These are phyloP conservation scores for Pinctada fucata DNA, from an alignment of 2,888 invertebrate genomes.

Conservation along the genomic window DNA sequence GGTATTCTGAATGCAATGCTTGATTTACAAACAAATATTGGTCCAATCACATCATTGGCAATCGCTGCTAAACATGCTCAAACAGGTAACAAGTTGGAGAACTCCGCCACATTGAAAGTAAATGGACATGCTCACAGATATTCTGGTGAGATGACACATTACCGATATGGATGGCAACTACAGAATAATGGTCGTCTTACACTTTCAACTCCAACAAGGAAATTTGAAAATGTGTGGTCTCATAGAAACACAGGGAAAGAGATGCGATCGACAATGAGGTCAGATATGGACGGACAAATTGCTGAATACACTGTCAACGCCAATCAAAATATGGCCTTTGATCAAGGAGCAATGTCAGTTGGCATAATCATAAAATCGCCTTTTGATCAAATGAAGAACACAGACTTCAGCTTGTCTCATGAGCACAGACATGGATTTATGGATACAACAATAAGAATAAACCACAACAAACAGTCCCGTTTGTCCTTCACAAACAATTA, in stretches of 20 bases:
- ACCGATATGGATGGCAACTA: conserved; percentile 42
- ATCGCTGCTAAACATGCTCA: conserved; percentile 45
- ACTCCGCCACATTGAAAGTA: conserved; percentile 30
- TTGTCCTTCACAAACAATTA: conserved; percentile 47
- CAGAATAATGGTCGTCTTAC: conserved; percentile 55
- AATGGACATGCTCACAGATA: conserved; percentile 46
- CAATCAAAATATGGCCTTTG: conserved; percentile 43
- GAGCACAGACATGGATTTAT: conserved; percentile 50
- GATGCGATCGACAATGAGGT: conserved; percentile 44
- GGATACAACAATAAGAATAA: conserved; percentile 38
- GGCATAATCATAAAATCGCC: conserved; percentile 51
- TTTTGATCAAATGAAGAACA: conserved; percentile 41
- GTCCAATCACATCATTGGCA: conserved; percentile 34
- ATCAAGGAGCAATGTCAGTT: conserved; percentile 38
- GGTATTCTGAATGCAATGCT: conserved; percentile 53
- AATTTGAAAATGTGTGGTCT: conserved; percentile 52
- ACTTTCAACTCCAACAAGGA: conserved; percentile 50
- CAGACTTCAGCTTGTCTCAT: conserved; percentile 53
- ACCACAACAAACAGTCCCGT: conserved; percentile 39
- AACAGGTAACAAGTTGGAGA: conserved; percentile 42
- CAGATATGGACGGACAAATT: conserved; percentile 47
- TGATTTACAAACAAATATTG: conserved; percentile 52
- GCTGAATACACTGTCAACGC: conserved; percentile 43
- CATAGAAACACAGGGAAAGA: conserved; percentile 49
- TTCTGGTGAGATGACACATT: conserved; percentile 50